Conservation (phyloP, 2,113 vertebrate genomes). For the Paraplagusia blochii region DNA sequence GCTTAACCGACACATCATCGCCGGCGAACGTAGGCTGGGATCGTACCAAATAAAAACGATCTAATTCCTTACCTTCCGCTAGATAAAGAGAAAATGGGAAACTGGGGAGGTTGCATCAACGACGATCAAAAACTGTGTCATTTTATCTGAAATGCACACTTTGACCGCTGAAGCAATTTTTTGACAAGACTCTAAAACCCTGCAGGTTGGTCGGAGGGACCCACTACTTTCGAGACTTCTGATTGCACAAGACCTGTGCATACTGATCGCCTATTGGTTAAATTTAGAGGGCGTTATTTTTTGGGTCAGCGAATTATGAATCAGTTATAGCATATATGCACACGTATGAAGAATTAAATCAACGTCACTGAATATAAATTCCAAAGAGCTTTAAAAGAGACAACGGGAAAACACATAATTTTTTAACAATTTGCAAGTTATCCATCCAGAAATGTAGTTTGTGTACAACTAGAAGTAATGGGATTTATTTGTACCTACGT, state of each 20-base stretch:
- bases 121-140: slow-evolving; percentile 48
- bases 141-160: slow-evolving; percentile 32
- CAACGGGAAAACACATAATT: too few relatives aligned
- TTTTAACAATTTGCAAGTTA: too few relatives aligned
- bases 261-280: slow-evolving; percentile 52
- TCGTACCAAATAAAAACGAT: not conserved
- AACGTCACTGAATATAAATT: too few relatives aligned
- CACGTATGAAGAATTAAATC: not conserved
- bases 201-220: slow-evolving; percentile 26
- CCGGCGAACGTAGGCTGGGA: slow-evolving; percentile 18
- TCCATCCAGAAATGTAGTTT: too few relatives aligned
- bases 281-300: not conserved
- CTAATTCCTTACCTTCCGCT: slow-evolving; percentile 70
- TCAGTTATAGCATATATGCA: not conserved
- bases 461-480: too few relatives aligned
- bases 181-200: slow-evolving; percentile 20
- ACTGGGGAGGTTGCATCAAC: slow-evolving; percentile 37
- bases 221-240: slow-evolving; percentile 33
- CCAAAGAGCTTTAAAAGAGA: too few relatives aligned
- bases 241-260: slow-evolving; percentile 55
- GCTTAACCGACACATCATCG: slow-evolving; percentile 48
- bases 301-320: not conserved
- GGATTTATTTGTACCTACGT: too few relatives aligned
- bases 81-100: slow-evolving; percentile 60
- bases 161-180: slow-evolving; percentile 9